These are phyloP conservation scores for Phortica magna DNA, from an alignment of 2,888 invertebrate genomes.

Conservation along the genomic window DNA sequence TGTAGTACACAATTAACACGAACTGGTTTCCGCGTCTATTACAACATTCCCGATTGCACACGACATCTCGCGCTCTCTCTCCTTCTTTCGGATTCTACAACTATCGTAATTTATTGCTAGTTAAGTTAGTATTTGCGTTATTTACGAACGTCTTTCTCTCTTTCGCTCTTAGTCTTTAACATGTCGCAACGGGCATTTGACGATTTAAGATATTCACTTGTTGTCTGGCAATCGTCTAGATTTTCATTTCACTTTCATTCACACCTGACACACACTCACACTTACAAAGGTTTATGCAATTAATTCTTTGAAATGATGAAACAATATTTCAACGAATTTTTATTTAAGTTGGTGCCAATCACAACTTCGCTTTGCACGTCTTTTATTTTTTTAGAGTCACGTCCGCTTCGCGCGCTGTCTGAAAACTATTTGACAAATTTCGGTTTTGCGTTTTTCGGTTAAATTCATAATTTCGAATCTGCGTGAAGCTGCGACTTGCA, in stretches of 20 bases:
- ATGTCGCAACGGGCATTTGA: neutral
- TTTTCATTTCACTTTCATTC: conserved; percentile 4
- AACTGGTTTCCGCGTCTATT: conserved; percentile 67
- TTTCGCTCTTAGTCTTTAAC: neutral
- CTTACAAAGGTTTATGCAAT: neutral
- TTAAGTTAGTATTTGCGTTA: neutral
- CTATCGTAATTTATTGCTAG: neutral
- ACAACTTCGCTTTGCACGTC: neutral
- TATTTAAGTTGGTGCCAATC: neutral
- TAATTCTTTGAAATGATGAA: neutral
- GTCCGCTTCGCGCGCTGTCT: conserved; percentile 51
- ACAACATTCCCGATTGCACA: conserved; percentile 52
- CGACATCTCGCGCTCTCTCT: neutral
- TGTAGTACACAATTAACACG: conserved; percentile 54
- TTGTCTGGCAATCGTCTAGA: neutral
- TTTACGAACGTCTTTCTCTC: neutral
- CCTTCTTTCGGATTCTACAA: conserved; percentile 41
- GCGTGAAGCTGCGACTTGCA: neutral
- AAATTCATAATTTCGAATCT: conserved; percentile 1
- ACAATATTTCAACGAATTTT: neutral
- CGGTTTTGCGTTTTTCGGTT: conserved; percentile 3
- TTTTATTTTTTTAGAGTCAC: conserved; percentile 15
- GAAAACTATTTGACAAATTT: conserved; percentile 51
- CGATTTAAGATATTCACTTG: neutral
- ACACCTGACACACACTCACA: neutral